Conservation (phyloP, 2,888 invertebrate genomes). For the Eristalis arbustorum region DNA sequence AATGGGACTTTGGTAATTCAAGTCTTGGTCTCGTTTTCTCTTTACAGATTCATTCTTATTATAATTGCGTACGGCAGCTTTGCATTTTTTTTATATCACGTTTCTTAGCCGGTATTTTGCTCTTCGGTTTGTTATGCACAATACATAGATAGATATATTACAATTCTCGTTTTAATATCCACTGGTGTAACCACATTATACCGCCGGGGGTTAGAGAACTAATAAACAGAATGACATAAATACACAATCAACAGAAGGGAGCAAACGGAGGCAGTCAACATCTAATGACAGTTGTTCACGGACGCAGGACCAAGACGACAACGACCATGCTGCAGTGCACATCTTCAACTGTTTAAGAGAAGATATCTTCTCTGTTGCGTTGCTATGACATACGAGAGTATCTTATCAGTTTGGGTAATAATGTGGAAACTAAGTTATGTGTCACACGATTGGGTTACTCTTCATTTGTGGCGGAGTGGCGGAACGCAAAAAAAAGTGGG, state of each 20-base stretch:
- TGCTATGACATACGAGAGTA: conserved; percentile 9
- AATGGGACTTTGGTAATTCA: conserved; percentile 66
- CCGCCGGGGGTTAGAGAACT: conserved; percentile 24
- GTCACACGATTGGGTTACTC: conserved; percentile 60
- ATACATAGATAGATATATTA: conserved; percentile 37
- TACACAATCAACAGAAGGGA: neutral
- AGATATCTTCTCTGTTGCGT: conserved; percentile 42
- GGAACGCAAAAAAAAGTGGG: conserved; percentile 24
- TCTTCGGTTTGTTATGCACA: conserved; percentile 45
- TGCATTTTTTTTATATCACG: conserved; percentile 14
- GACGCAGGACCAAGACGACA: neutral
- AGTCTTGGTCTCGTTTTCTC: conserved; percentile 68
- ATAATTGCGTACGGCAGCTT: conserved; percentile 29
- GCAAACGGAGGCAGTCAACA: neutral
- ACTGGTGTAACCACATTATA: neutral
- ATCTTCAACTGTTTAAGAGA: conserved; percentile 40
- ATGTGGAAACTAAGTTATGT: conserved; percentile 42
- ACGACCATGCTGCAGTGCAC: conserved; percentile 12
- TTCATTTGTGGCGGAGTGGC: conserved; percentile 22
- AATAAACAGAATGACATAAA: conserved; percentile 40
- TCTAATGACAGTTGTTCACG: conserved; percentile 40
- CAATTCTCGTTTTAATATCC: conserved; percentile 60
- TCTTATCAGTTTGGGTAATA: conserved; percentile 50
- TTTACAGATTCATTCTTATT: conserved; percentile 31
- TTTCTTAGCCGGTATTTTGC: conserved; percentile 45